Conservation (phyloP, 2,113 vertebrate genomes). For the Mola mola region DNA sequence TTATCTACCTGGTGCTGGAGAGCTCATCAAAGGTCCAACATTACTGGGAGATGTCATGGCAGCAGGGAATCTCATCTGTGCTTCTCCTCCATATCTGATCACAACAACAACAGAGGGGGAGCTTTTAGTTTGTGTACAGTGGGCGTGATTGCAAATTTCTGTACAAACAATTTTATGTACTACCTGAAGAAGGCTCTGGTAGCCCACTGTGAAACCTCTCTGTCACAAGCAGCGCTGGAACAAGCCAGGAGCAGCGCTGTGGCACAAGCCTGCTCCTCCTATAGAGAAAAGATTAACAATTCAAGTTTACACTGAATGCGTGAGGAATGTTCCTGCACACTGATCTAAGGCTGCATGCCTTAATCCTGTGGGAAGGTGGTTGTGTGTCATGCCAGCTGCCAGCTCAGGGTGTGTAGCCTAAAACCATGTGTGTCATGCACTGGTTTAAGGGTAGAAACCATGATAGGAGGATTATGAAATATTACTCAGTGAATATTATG, state of each 20-base stretch:
- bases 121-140: neutral
- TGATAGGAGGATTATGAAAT: conserved; percentile 7
- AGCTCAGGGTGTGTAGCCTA: too few relatives aligned
- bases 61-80: conserved; percentile 94
- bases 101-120: neutral
- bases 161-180: neutral
- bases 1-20: conserved; percentile 81
- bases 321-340: too few relatives aligned
- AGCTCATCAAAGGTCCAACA: conserved; percentile 86
- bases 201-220: conserved; percentile 94
- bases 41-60: conserved; percentile 85
- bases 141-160: neutral
- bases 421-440: too few relatives aligned
- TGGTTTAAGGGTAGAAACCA: neutral
- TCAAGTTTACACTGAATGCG: neutral
- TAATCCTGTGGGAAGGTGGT: too few relatives aligned
- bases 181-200: conserved; percentile 97
- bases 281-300: conserved; percentile 7
- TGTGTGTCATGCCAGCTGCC: too few relatives aligned
- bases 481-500: neutral
- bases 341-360: too few relatives aligned
- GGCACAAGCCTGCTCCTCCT: conserved; percentile 96
- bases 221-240: conserved; percentile 87
- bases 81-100: conserved; percentile 93
- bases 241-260: conserved; percentile 94